Evolutionary conservation across 2,113 vertebrate genomes (phyloP).

Genomic region (Oostethus manadensis): DNA sequence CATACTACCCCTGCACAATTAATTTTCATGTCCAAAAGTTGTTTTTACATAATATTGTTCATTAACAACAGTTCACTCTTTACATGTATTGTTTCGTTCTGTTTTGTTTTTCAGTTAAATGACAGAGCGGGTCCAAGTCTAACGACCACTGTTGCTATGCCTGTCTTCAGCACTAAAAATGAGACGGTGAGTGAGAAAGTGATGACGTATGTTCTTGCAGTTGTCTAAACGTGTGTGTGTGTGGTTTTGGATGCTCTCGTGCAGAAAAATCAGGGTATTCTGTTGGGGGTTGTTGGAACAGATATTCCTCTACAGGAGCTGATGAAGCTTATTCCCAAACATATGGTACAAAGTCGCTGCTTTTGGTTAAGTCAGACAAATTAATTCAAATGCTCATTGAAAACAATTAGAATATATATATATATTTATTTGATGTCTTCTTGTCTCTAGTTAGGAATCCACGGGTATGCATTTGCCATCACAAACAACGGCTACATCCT

Average conservation of each 20-base stretch:
- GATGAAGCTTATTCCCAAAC: slow-evolving; percentile 94
- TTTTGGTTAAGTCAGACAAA: slow-evolving; percentile 21
- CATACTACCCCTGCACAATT: too few relatives aligned
- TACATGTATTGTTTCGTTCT: neutral
- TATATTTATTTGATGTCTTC: neutral
- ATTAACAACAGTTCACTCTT: too few relatives aligned
- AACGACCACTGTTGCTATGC: slow-evolving; percentile 98
- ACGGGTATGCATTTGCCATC: slow-evolving; percentile 94
- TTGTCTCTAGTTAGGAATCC: slow-evolving; percentile 87
- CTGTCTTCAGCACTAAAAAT: slow-evolving; percentile 98
- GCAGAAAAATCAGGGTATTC: slow-evolving; percentile 94
- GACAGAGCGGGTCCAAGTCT: slow-evolving; percentile 82
- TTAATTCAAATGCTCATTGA: slow-evolving; percentile 4
- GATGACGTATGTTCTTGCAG: neutral
- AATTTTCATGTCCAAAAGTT: too few relatives aligned
- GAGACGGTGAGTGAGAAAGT: slow-evolving; percentile 79
- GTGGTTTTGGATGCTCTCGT: slow-evolving; percentile 43
- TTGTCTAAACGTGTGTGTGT: slow-evolving; percentile 17
- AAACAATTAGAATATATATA: neutral
- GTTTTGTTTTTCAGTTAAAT: slow-evolving; percentile 79
- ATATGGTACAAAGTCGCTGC: slow-evolving; percentile 81
- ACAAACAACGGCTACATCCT: slow-evolving; percentile 98
- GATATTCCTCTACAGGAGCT: slow-evolving; percentile 98
- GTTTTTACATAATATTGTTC: too few relatives aligned
- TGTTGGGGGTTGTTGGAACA: slow-evolving; percentile 96